phyloP scores from a whole-genome alignment of 2,888 invertebrate genomes.

The Himalopsyche tibetana region DNA sequence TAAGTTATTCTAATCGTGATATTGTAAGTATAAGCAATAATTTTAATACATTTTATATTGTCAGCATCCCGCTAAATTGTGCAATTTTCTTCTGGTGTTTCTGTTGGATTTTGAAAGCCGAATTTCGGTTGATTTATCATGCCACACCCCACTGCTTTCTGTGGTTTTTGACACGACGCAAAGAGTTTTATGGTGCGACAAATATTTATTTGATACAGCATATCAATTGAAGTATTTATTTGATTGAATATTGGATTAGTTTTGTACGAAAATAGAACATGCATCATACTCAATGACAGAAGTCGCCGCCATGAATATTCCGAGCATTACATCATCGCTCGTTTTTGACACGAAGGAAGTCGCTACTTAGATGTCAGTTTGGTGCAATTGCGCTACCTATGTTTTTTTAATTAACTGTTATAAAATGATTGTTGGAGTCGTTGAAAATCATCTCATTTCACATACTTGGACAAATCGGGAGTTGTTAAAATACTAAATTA shows the following conservation, averaged over 20 bases:
- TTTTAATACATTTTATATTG: background rate
- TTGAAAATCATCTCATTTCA: background rate
- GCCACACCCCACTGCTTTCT: constrained; percentile 20
- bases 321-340: constrained; percentile 75
- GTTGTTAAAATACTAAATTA: too few species aligned
- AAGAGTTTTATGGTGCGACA: background rate
- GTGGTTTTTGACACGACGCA: constrained; percentile 20
- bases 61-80: background rate
- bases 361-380: constrained; percentile 28
- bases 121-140: constrained; percentile 7
- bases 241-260: background rate
- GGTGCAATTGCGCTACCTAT: constrained; percentile 19
- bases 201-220: background rate
- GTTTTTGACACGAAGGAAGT: constrained; percentile 25
- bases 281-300: background rate
- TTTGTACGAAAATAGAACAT: constrained; percentile 12
- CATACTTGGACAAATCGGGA: background rate
- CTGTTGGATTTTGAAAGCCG: background rate
- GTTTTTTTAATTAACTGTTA: constrained; percentile 15
- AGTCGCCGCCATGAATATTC: constrained; percentile 67
- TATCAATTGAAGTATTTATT: background rate
- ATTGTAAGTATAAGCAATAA: background rate
- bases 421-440: background rate
- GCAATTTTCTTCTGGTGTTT: background rate
- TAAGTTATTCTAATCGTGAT: background rate